Evolutionary conservation across 2,113 vertebrate species (phyloP).

Genomic region (Thalassoma bifasciatum): DNA sequence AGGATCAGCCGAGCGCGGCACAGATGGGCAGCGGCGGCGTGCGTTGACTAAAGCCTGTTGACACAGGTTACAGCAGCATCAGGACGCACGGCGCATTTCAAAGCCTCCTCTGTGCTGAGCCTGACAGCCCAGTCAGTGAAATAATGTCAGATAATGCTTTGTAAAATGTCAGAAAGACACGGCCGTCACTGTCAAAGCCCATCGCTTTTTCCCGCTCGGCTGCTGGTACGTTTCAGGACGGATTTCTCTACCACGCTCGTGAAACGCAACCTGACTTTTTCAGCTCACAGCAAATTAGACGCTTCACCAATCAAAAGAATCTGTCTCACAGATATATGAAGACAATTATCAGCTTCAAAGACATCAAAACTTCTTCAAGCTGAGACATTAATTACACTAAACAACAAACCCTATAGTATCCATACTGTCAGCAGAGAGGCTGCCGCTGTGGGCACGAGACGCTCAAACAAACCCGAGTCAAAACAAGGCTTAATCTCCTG

Average conservation of each 20-base stretch:
- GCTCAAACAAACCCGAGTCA: constrained; percentile 53
- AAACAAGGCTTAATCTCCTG: constrained; percentile 64
- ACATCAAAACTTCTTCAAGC: constrained; percentile 1
- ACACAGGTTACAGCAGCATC: constrained; percentile 54
- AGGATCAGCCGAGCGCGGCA: constrained; percentile 47
- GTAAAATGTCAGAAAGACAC: constrained; percentile 25
- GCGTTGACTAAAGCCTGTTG: constrained; percentile 47
- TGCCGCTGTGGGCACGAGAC: constrained; percentile 10
- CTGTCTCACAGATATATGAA: not conserved
- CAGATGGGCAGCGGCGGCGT: constrained; percentile 63
- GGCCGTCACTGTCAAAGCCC: constrained; percentile 13
- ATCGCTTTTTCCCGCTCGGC: not conserved
- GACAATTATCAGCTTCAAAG: constrained; percentile 10
- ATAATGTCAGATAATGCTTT: constrained; percentile 40
- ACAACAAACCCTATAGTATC: constrained; percentile 9
- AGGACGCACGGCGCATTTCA: constrained; percentile 36
- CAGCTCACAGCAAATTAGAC: not conserved
- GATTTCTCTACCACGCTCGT: constrained; percentile 24
- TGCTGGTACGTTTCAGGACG: not conserved
- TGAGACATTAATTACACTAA: constrained; percentile 27
- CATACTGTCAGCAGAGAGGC: constrained; percentile 22
- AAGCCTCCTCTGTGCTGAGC: not conserved
- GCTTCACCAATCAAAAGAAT: not conserved
- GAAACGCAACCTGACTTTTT: not conserved
- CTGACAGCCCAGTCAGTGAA: constrained; percentile 38